Base-by-base conservation (phyloP, 2,797 vertebrate species). In the Chanos chanos region DNA sequence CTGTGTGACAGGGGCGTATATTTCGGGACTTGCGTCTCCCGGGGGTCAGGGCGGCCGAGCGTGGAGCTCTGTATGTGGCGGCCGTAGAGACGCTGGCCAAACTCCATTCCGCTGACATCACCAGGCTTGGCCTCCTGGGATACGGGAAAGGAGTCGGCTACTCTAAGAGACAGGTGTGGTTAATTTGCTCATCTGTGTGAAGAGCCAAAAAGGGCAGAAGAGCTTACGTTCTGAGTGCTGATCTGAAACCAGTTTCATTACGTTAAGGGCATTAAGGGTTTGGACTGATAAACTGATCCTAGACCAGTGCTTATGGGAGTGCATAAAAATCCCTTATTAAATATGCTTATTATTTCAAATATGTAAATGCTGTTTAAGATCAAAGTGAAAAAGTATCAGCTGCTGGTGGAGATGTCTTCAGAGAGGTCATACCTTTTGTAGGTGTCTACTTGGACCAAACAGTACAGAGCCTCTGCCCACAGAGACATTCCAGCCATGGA, bases 361-460 rank as follows among this genome's bases (percentile, higher is more conserved):
- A n/a, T n/a, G n/a, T n/a, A n/a, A n/a, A n/a, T n/a, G n/a, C n/a
- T n/a, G n/a, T n/a, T n/a, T n/a, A n/a, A n/a, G n/a, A n/a, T n/a
- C n/a, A n/a, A n/a, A n/a, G n/a, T n/a, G n/a, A n/a, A n/a, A n/a
- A n/a, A n/a, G n/a, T n/a, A n/a, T n/a, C n/a, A n/a, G n/a, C n/a
- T n/a, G n/a, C n/a, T n/a, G n/a, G n/a, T n/a, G n/a, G 13, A 10
- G 39, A 18, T 16, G 6, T 5, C 2, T 4, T 3, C 41, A 18
- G 15, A 16, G 22, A 18, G 3, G 0, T 9, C 7, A 9, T 25
- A 5, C 22, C 18, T 19, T 40, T 55, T 48, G 3, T 61, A 99
- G 96, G 92, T 96, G 7, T 89, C 84, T n/a, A 94, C 89, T n/a
- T 99, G 96, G 96, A 93, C 86, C 16, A 93, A 86, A 65, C 95